A percentile compares a stretch with the other conserved stretches of the same genome.
Conservation (phyloP, 2,113 vertebrate genomes). For the Hypanus sabinus region DNA sequence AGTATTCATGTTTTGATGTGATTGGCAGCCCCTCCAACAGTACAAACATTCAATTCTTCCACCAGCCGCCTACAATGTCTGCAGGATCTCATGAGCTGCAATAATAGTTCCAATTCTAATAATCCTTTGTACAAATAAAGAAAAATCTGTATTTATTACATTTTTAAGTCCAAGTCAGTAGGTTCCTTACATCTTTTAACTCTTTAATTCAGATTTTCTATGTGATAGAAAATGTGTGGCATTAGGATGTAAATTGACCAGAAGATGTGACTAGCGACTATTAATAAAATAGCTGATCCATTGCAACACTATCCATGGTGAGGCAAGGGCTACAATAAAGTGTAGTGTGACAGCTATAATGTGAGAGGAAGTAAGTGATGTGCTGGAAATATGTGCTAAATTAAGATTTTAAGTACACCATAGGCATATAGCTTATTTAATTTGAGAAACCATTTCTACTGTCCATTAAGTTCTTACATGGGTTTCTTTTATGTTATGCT, state of each 20-base stretch:
- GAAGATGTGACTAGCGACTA: not conserved
- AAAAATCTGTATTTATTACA: not conserved
- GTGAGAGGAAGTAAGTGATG: not conserved
- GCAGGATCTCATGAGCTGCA: too few species aligned
- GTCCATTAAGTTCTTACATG: not conserved
- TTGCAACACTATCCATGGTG: not conserved
- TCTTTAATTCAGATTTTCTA: not conserved
- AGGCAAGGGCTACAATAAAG: not conserved
- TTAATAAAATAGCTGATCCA: not conserved
- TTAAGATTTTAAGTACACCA: not conserved
- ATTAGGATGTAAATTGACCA: not conserved
- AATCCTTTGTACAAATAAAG: too few species aligned
- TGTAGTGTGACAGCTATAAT: not conserved
- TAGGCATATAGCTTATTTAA: not conserved
- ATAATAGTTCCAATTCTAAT: too few species aligned
- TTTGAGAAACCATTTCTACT: not conserved
- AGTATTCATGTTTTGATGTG: too few species aligned
- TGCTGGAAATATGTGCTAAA: not conserved
- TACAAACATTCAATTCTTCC: too few species aligned
- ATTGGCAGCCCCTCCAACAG: too few species aligned
- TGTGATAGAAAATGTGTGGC: not conserved
- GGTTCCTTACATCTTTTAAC: not conserved
- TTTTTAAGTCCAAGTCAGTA: not conserved
- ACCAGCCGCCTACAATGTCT: too few species aligned
- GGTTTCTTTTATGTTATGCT: not conserved